Base-by-base conservation (phyloP, 2,113 vertebrate species). In the Hyla sarda region DNA sequence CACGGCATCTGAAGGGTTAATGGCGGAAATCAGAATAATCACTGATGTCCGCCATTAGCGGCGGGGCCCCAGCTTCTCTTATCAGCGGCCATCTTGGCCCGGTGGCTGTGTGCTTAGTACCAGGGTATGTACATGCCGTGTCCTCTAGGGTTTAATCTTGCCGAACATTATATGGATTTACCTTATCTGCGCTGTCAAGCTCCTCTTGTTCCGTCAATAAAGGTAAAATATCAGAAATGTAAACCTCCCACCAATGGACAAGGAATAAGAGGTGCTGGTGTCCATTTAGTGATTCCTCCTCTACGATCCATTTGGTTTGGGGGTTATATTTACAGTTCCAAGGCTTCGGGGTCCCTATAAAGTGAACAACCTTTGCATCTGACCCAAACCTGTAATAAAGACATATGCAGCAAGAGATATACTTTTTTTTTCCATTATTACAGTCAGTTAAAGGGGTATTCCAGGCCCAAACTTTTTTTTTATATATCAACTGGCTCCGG, bases 301-400 rank as follows among this genome's bases (percentile, higher is more conserved):
- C 89, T 37, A 82, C 69, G 47, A 88, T 25, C 6, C 52, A 88
- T 11, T 89, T 92, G 0, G 88, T 90, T 82, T 93, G 92, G 7
- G 89, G 88, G 48, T 92, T 86, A 3, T 92, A 93, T 52, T 48
- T 89, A 86, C 90, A 92, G 52, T 90, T 91, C 97, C 97, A 98
- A 0, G 97, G 97, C 71, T 98, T 99, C 5, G 23, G 60, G 0
- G 89, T 19, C 58, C 97, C 96, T 32, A 95, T n/a, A 85, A 99
- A 99, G 87, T 97, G 97, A 87, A 98, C 91, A 4, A 98, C 95
- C 90, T 96, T 98, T 5, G 93, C 95, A 4, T 92, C 76, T 69
- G 94, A 91, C 9, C 97, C 97, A 69, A 95, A 98, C 19, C 84
- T 86, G 11, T 12, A 45, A 41, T 8, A 10, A 13, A 77, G 19